These are phyloP conservation scores for Hassar affinis DNA, from an alignment of 2,113 vertebrate species.

Conservation along the genomic window DNA sequence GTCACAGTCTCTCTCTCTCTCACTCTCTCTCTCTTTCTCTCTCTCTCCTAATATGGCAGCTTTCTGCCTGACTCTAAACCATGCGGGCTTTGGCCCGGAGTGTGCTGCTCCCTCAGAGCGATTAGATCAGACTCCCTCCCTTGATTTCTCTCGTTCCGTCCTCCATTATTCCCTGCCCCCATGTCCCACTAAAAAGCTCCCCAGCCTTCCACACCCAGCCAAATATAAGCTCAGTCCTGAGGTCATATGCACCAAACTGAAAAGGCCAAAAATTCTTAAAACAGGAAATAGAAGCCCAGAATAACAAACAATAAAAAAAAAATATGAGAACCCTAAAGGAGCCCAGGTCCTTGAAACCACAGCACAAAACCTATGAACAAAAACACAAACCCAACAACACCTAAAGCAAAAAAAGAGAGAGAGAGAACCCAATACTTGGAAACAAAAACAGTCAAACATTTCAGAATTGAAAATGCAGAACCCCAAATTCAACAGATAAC, in stretches of 20 bases:
- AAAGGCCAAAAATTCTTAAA: background rate
- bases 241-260: background rate
- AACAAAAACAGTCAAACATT: background rate
- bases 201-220: conserved; percentile 21
- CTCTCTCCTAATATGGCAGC: conserved; percentile 88
- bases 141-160: conserved; percentile 37
- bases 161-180: conserved; percentile 19
- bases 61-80: conserved; percentile 75
- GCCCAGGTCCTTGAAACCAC: background rate
- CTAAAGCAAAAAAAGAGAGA: background rate
- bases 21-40: conserved; percentile 37
- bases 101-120: conserved; percentile 76
- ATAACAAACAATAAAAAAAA: background rate
- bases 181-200: conserved; percentile 2
- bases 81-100: conserved; percentile 76
- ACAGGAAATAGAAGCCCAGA: background rate
- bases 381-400: background rate
- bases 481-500: background rate
- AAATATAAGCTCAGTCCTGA: background rate
- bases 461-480: background rate
- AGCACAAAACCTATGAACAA: background rate
- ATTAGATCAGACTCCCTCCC: conserved; percentile 70
- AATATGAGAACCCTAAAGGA: background rate
- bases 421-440: too few species aligned
- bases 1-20: background rate